phyloP scores from a whole-genome alignment of 1,140 invertebrate genomes.

The Aphaenogaster rudis region DNA sequence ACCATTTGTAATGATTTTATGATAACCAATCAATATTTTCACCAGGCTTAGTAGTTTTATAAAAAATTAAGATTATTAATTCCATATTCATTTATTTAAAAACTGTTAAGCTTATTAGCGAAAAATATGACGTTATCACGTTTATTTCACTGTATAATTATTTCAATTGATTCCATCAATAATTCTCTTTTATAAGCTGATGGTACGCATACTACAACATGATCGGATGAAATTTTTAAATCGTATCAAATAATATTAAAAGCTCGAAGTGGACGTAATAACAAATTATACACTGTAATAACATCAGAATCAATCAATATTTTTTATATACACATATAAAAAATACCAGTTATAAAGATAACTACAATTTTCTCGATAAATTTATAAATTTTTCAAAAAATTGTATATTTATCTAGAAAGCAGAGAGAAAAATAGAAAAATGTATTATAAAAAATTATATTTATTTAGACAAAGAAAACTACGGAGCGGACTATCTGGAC shows the following conservation, averaged over 20 bases:
- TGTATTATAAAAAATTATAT: not conserved
- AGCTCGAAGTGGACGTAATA: conserved; percentile 12
- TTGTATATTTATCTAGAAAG: not conserved
- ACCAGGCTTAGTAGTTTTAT: not conserved
- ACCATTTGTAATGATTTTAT: not conserved
- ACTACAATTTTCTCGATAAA: conserved; percentile 1
- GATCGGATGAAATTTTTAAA: conserved; percentile 1
- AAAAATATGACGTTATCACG: not conserved
- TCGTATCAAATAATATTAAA: conserved; percentile 6
- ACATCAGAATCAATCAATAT: not conserved
- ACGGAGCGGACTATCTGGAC: no score
- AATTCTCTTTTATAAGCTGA: conserved; percentile 20
- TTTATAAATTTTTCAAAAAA: not conserved
- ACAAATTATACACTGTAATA: conserved; percentile 5
- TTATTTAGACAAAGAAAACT: not conserved
- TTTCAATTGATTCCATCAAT: conserved; percentile 22
- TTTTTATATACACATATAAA: not conserved
- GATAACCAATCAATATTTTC: not conserved
- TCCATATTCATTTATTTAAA: conserved; percentile 25
- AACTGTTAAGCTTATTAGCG: not conserved
- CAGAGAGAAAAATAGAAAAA: not conserved
- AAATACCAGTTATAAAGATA: conserved; percentile 14
- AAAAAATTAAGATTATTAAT: not conserved
- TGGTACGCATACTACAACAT: not conserved
- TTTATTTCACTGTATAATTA: conserved; percentile 16